Conservation (phyloP, 2,888 invertebrate species). For the Troilus luridus region DNA sequence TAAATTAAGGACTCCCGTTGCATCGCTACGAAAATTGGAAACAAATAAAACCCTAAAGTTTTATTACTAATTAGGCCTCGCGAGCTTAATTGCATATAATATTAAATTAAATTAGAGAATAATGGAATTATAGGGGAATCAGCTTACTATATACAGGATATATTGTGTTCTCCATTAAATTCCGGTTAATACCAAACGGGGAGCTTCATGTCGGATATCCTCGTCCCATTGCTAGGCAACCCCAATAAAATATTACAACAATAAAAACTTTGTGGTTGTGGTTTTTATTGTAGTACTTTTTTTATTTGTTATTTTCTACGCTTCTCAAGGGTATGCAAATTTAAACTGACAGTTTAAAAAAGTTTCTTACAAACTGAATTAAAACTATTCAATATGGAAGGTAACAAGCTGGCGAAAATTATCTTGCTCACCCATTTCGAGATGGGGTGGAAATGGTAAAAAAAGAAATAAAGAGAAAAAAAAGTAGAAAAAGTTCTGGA, state of each 20-base stretch:
- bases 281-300: too few species aligned
- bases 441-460: neutral
- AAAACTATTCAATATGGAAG: neutral
- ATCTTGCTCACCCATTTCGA: neutral
- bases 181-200: too few species aligned
- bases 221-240: too few species aligned
- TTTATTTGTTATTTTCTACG: neutral
- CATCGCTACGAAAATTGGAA: conserved; percentile 19
- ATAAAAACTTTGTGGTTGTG: too few species aligned
- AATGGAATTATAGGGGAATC: too few species aligned
- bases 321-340: neutral
- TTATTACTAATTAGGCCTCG: neutral
- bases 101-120: too few species aligned
- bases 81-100: conserved; percentile 2
- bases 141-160: too few species aligned
- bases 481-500: neutral
- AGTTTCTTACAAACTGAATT: neutral
- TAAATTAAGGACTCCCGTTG: neutral
- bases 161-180: too few species aligned
- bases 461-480: neutral
- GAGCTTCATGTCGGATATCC: too few species aligned
- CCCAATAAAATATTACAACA: too few species aligned
- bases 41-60: neutral
- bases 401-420: neutral
- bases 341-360: neutral